Evolutionary conservation across 2,888 invertebrate species (phyloP).

Genomic region (Sisyra nigra): DNA sequence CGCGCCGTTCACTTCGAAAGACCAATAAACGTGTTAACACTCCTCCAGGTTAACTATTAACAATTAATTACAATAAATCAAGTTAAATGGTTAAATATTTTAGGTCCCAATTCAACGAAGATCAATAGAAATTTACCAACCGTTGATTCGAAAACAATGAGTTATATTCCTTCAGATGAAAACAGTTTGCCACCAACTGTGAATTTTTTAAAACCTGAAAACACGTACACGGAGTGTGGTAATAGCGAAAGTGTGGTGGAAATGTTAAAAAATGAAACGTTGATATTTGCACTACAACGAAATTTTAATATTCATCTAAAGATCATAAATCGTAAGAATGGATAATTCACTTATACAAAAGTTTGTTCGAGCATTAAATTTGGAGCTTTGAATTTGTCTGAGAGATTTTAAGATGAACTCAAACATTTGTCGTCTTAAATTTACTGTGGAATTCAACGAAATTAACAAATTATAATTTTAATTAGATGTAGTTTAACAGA

Average conservation of each 20-base stretch:
- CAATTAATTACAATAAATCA: neutral
- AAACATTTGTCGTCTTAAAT: too few species aligned
- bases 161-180: conserved; percentile 36
- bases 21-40: conserved; percentile 21
- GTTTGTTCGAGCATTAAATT: too few species aligned
- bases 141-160: conserved; percentile 33
- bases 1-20: conserved; percentile 23
- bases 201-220: conserved; percentile 33
- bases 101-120: conserved; percentile 4
- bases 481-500: too few species aligned
- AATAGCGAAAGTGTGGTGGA: conserved; percentile 38
- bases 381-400: too few species aligned
- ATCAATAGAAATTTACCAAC: conserved; percentile 24
- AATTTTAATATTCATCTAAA: conserved; percentile 61
- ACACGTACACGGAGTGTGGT: conserved; percentile 33
- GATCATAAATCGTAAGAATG: conserved; percentile 50
- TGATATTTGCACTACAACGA: conserved; percentile 56
- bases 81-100: neutral
- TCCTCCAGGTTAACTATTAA: conserved; percentile 16
- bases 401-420: too few species aligned
- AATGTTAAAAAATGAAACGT: conserved; percentile 38
- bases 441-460: too few species aligned
- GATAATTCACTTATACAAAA: neutral
- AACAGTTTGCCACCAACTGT: conserved; percentile 38
- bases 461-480: too few species aligned